Percentiles rank a stretch among this genome's conserved stretches.
Evolutionary conservation across 2,888 invertebrate genomes (phyloP).

Genomic region (Eumerus sabulonum): DNA sequence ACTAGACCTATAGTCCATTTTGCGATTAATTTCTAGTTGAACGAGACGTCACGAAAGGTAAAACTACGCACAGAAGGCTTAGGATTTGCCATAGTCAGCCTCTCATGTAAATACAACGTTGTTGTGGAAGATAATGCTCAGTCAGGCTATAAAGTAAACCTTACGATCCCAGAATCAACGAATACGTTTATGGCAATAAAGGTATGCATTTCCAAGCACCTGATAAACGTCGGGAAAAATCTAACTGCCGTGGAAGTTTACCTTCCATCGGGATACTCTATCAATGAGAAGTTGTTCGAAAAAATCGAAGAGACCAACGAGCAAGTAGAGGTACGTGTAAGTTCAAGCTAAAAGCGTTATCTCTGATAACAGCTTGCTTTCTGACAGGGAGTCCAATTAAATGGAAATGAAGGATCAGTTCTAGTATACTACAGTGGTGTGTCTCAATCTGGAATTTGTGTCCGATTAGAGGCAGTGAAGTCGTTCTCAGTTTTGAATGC

Average conservation of each 20-base stretch:
- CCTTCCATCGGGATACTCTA: constrained; percentile 13
- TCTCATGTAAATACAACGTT: constrained; percentile 19
- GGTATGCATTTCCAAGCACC: background rate
- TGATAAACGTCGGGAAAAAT: background rate
- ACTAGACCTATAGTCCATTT: too few species aligned
- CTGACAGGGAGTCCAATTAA: constrained; percentile 1
- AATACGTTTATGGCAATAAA: background rate
- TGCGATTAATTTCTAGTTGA: constrained; percentile 5
- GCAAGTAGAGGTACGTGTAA: background rate
- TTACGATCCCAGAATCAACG: background rate
- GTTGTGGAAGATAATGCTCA: background rate
- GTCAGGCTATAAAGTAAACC: constrained; percentile 1
- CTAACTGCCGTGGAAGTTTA: constrained; percentile 10
- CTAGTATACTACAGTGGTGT: constrained; percentile 1
- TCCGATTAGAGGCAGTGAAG: background rate
- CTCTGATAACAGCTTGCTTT: background rate
- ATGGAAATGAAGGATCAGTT: constrained; percentile 5
- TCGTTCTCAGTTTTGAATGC: background rate
- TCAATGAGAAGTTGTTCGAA: constrained; percentile 4
- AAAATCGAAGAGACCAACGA: background rate
- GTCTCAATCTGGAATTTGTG: background rate
- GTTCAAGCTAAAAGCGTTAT: background rate
- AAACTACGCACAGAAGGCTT: constrained; percentile 8
- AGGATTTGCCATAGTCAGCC: constrained; percentile 16
- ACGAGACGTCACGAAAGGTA: background rate